Base-by-base conservation (phyloP, 2,113 vertebrate species). In the Brachyhypopomus occidentalis region DNA sequence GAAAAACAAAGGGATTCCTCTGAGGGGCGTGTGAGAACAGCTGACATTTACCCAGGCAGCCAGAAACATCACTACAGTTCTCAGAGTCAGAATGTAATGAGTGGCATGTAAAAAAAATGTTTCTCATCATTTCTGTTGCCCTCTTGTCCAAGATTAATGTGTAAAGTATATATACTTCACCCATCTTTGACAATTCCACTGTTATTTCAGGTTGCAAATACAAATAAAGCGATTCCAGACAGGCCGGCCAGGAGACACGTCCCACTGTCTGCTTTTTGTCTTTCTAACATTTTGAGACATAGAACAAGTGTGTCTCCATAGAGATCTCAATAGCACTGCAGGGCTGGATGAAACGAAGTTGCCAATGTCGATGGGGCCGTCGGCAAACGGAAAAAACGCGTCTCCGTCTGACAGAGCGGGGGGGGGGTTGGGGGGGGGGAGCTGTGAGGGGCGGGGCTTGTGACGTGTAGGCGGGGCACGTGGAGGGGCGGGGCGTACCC, bases 131-230 rank as follows among this genome's bases (percentile, higher is more conserved):
- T 91, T 90, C 87, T 89, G 88, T 70, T 90, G 87, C 88, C 89
- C 88, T 91, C 89, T 89, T 89, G 92, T 93, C 89, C 92, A 92
- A 92, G 90, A 91, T 93, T 88, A 90, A 91, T 45, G 92, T 90
- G 90, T 87, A 88, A 85, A 83, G 90, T 92, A 89, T 90, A 91
- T 92, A 67, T 90, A 93, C 90, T 85, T 91, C 86, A 90, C 92
- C 88, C 83, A 80, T 75, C 89, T 85, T 83, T 92, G 91, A 92
- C 91, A 91, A 89, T 89, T 89, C 79, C 88, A 90, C 89, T 92
- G 91, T 91, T 91, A 90, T 92, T 91, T 91, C 89, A 92, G 91
- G 92, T 91, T 88, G 77, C 89, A 90, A 82, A 90, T 89, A 89
- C 89, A 91, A 89, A 91, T 84, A 84, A 87, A 91, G 89, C 89